Base-by-base conservation (phyloP, 64 coral and sea anemone species). In the Stichodactyla helianthus region DNA sequence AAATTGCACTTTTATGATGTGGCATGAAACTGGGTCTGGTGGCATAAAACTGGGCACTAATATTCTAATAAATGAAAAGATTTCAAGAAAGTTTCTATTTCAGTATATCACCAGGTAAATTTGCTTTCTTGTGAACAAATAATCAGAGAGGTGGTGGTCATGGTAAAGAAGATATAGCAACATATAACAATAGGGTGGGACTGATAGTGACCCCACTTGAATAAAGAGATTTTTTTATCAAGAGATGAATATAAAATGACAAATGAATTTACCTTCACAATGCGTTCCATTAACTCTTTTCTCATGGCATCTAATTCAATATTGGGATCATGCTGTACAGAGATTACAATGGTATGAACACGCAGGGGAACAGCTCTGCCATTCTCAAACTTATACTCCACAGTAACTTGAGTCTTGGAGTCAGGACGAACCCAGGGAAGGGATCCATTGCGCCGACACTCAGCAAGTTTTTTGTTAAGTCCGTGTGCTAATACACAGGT, bases 321-420 rank as follows among this genome's bases (percentile, higher is more conserved):
- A 52, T 92, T 84, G 0, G 90, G 90, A 8, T 90, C 86, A 79
- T 99, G 97, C 19, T 99, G 97, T 14, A 92, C 93, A 10, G 97
- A 99, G 51, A 99, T 89, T 59, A 99, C 97, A 35, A 99, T 86
- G 12, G 97, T 99, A 50, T 99, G 97, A 7, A 99, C 93, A 79
- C 93, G 88, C 51, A 81, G 4, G 8, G 52, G 78, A 81, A 81
- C 20, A 53, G 78, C 50, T 15, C 18, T 20, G 51, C 97, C 90
- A 63, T 64, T 65, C 14, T 91, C 85, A 90, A 88, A 90, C 65
- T 93, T 99, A 54, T 99, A 99, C 56, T 99, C 97, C 4, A 93
- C 97, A 70, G 97, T 99, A 23, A 99, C 93, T 91, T 99, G 97
- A 59, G 97, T 99, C 70, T 99, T 99, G 1, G 93, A 95, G 82